Percentiles rank a stretch among this genome's conserved stretches.
Evolutionary conservation across 2,113 vertebrate genomes (phyloP).

Genomic region (Dunckerocampus dactyliophorus): DNA sequence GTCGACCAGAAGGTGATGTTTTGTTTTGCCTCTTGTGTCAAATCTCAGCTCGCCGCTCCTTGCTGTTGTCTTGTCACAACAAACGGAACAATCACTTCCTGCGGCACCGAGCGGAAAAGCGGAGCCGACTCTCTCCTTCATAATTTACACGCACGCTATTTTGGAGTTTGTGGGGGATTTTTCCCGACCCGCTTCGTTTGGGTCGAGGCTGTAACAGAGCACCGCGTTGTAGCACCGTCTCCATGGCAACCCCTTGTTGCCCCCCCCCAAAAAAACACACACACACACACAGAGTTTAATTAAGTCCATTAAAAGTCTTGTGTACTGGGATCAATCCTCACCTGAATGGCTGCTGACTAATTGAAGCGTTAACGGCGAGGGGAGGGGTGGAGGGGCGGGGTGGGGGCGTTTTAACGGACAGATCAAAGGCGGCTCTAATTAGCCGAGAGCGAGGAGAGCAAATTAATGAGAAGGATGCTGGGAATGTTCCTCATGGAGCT

Average conservation of each 20-base stretch:
- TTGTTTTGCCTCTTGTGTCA: not conserved
- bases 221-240: conserved; percentile 30
- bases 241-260: conserved; percentile 45
- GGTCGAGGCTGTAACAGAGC: too few relatives aligned
- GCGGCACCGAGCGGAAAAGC: not conserved
- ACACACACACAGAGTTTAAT: conserved; percentile 55
- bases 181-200: not conserved
- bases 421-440: conserved; percentile 70
- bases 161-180: not conserved
- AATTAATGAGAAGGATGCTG: conserved; percentile 50
- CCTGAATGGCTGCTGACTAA: conserved; percentile 70
- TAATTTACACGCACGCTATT: conserved; percentile 18
- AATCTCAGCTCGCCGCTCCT: not conserved
- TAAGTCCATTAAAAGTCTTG: conserved; percentile 72
- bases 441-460: conserved; percentile 37
- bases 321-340: conserved; percentile 68
- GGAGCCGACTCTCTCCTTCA: conserved; percentile 3
- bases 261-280: conserved; percentile 7
- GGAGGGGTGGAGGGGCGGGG: not conserved
- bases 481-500: not conserved
- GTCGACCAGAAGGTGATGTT: conserved; percentile 3
- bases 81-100: conserved; percentile 4
- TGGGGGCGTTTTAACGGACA: conserved; percentile 49
- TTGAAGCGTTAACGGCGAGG: conserved; percentile 62
- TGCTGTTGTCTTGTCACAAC: conserved; percentile 2